Base-by-base conservation (phyloP, 2,113 vertebrate genomes). In the Lipophrys pholis region DNA sequence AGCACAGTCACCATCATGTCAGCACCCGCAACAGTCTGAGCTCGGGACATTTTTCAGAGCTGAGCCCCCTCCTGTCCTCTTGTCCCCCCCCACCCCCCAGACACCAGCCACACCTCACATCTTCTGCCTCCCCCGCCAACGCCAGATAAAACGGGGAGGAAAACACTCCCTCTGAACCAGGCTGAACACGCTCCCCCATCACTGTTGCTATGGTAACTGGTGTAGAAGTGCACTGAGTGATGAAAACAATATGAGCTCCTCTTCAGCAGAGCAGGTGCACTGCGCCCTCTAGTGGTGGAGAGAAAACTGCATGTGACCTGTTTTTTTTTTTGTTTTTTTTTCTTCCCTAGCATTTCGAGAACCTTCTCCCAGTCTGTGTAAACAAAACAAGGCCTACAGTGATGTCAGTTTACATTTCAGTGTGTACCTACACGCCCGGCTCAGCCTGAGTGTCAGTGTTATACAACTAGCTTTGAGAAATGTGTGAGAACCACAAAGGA, bases 121-220 rank as follows among this genome's bases (percentile, higher is more conserved):
- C 79, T 87, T 85, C 87, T 88, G 88, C 70, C 46, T 59, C 69
- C 61, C 46, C 11, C 75, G 74, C 90, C 89, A 90, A 59, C 53
- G 81, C 56, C 78, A 30, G 72, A 82, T 66, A 48, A 59, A 55
- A 48, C 56, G 39, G 16, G 40, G 51, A 59, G 52, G 8, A 15
- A 73, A 75, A 82, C 68, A 36, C 54, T 8, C 48, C 41, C 14
- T 66, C 41, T 53, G 35, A 77, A 45, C 66, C 70, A 75, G 69
- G 75, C 74, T 51, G 73, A 81, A 62, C 57, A 72, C 14, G 40
- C 70, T 30, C 71, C 63, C 48, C 58, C 67, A 81, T 77, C 76
- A 30, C 67, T 82, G 91, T 93, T 91, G 60, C 91, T 54, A 94
- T 93, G 87, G 91, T 53, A 90, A 93, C 94, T 81, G 83, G 30